phyloP scores from a whole-genome alignment of 2,113 vertebrate species.

The Felis catus region DNA sequence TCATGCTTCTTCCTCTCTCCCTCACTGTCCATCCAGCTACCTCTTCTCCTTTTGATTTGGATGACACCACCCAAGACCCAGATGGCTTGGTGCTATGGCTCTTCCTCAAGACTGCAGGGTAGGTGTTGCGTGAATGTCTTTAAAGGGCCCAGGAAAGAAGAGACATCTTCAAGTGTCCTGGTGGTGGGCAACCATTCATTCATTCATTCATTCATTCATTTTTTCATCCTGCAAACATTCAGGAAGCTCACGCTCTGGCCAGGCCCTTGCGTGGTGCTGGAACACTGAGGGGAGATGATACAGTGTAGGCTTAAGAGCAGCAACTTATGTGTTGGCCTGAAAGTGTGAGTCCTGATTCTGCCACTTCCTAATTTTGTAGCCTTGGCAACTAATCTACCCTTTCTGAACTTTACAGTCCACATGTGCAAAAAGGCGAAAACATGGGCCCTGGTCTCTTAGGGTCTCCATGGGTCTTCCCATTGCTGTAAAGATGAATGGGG shows the following conservation, averaged over 20 bases:
- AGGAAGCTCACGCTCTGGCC: neutral
- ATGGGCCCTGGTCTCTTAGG: neutral
- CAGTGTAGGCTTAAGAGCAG: neutral
- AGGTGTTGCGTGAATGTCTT: neutral
- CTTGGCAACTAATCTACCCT: neutral
- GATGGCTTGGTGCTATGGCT: neutral
- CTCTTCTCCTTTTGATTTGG: slow-evolving; percentile 24
- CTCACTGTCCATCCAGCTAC: neutral
- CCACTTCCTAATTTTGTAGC: neutral
- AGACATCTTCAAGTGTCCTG: neutral
- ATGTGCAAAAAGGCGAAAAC: neutral
- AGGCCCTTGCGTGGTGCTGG: neutral
- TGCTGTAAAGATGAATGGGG: neutral
- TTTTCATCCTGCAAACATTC: neutral
- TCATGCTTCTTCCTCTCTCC: neutral
- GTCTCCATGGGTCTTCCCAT: neutral
- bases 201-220: neutral
- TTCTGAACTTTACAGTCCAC: neutral
- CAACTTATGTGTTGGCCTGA: neutral
- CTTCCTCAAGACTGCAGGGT: neutral
- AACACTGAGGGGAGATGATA: neutral
- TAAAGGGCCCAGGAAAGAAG: neutral
- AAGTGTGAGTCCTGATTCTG: neutral
- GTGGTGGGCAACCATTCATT: neutral
- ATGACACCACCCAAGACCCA: neutral